These are phyloP conservation scores for Xiphophorus hellerii DNA, from an alignment of 2,113 vertebrate species.

Conservation along the genomic window DNA sequence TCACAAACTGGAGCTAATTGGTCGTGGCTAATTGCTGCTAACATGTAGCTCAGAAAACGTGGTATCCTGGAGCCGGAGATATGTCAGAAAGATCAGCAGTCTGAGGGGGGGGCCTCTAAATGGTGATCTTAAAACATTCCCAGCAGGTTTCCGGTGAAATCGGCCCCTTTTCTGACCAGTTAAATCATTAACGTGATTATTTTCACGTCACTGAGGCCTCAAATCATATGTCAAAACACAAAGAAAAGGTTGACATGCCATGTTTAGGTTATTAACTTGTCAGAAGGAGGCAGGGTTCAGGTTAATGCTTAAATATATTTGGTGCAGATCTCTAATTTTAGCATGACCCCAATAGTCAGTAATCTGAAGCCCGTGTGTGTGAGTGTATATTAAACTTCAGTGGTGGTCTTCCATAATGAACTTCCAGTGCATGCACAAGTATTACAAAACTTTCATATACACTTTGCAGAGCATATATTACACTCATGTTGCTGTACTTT, in stretches of 20 bases:
- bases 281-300: neutral
- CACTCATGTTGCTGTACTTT: neutral
- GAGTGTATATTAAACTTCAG: conserved; percentile 23
- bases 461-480: neutral
- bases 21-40: conserved; percentile 54
- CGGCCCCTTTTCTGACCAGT: conserved; percentile 65
- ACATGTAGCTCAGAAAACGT: conserved; percentile 38
- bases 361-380: conserved; percentile 35
- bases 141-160: conserved; percentile 65
- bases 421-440: neutral
- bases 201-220: conserved; percentile 33
- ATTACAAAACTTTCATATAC: conserved; percentile 13
- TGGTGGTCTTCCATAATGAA: conserved; percentile 6
- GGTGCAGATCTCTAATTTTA: conserved; percentile 38
- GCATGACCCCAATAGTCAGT: conserved; percentile 23
- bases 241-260: neutral
- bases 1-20: conserved; percentile 49
- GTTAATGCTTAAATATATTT: conserved; percentile 15
- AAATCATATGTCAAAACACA: neutral
- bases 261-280: neutral
- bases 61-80: conserved; percentile 56
- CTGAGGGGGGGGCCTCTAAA: conserved; percentile 44
- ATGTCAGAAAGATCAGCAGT: conserved; percentile 71
- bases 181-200: conserved; percentile 77
- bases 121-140: conserved; percentile 77